Evolutionary conservation across 2,113 vertebrate genomes (phyloP).

Genomic region (Pelodiscus sinensis): DNA sequence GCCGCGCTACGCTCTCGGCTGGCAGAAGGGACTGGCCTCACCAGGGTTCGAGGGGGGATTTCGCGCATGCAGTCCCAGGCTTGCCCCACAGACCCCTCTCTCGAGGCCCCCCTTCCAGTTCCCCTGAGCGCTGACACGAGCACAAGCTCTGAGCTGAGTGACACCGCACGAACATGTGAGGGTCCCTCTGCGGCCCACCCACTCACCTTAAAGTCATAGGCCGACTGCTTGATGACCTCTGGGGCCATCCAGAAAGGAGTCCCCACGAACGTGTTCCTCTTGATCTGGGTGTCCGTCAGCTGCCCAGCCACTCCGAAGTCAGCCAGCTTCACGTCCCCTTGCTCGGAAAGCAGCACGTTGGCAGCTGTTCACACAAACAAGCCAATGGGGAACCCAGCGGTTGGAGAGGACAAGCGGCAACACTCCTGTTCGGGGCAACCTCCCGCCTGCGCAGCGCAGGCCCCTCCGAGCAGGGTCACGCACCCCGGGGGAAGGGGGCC

Average conservation of each 20-base stretch:
- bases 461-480: not conserved
- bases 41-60: not conserved
- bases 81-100: not conserved
- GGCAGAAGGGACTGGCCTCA: not conserved
- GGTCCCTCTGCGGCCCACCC: not conserved
- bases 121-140: not conserved
- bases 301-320: conserved; percentile 98
- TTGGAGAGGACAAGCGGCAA: accelerated
- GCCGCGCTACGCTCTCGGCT: not conserved
- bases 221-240: conserved; percentile 98
- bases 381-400: not conserved
- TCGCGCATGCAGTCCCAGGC: not conserved
- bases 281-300: conserved; percentile 98
- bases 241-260: conserved; percentile 99
- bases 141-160: not conserved
- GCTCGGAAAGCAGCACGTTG: conserved; percentile 96
- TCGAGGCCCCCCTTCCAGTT: not conserved
- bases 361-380: conserved; percentile 82
- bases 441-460: not conserved
- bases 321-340: conserved; percentile 97
- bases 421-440: not conserved
- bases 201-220: conserved; percentile 96
- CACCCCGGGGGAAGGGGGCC: not conserved
- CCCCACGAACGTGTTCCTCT: conserved; percentile 98
- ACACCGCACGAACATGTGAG: accelerated